Evolutionary conservation across 2,888 invertebrate genomes (phyloP), one percentile per base, ranked within the genome.

Genomic region (Epiblema foenella): DNA sequence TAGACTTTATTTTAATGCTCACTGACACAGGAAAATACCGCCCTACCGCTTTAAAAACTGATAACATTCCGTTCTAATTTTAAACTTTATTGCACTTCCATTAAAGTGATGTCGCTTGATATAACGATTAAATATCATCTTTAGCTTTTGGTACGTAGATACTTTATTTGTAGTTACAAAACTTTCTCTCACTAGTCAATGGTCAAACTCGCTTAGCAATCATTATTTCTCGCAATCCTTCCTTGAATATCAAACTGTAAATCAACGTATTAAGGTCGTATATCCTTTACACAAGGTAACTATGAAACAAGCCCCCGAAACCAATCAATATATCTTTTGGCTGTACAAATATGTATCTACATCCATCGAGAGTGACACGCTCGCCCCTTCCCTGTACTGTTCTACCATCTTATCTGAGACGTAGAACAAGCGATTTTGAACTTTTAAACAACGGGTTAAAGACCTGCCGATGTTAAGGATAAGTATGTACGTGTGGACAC

Each of bases 271-370:
- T 18, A 37, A 54, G 39, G 2, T 64, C 39, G 39, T 11, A 20
- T 54, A 37, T 52, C 18, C 52, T 33, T 18, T 51, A 2, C 39
- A 39, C 33, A 54, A 15, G 15, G 33, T 24, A 42, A n/a, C 54
- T 64, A 54, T 39, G 15, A 63, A 63, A 62, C 62, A 51, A 64
- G 64, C 54, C 52, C 52, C 52, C 64, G 52, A 54, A 64, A 64
- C 64, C 64, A 64, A 64, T 64, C 64, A 64, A 64, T 64, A 64
- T 64, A 54, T 64, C 20, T 64, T 64, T 64, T 64, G 52, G 64
- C 64, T 64, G 64, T 24, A 64, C 64, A 52, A 54, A 64, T 52
- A n/a, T n/a, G n/a, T n/a, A n/a, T n/a, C n/a, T n/a, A 63, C 63
- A 52, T 63, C 51, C 37, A 63, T 54, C 52, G 64, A 54, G 29